These are phyloP conservation scores for Myiagra hebetior DNA, from an alignment of 2,113 vertebrate genomes.

Conservation along the genomic window DNA sequence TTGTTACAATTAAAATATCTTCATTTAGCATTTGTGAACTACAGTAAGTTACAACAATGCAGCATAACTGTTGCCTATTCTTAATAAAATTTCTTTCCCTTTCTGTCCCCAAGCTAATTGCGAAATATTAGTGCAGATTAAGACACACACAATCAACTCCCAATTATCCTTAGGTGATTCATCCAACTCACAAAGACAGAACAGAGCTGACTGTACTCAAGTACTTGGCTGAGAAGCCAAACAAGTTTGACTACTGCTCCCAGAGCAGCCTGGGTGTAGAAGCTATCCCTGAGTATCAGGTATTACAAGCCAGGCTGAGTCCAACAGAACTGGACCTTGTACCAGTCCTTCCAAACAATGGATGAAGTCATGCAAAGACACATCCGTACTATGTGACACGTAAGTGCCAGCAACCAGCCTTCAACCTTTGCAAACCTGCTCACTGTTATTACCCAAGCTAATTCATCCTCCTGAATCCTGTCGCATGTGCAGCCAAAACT, in stretches of 20 bases:
- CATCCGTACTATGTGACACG: background rate
- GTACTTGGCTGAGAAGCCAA: background rate
- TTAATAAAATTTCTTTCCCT: background rate
- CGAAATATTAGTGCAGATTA: background rate
- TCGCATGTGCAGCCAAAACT: background rate
- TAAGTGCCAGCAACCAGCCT: background rate
- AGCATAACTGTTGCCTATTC: background rate
- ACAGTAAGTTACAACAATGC: background rate
- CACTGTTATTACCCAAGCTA: background rate
- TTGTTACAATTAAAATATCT: background rate
- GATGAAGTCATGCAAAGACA: background rate
- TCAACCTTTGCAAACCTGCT: background rate
- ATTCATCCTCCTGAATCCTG: background rate
- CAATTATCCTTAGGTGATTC: background rate
- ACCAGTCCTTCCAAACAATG: background rate
- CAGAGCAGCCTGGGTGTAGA: background rate
- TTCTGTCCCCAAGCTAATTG: background rate
- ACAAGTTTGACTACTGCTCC: background rate
- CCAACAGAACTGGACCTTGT: background rate
- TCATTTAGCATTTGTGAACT: background rate
- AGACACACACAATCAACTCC: background rate
- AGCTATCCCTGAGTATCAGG: background rate
- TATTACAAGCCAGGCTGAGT: background rate
- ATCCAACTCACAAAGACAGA: background rate
- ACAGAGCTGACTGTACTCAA: background rate